Evolutionary conservation across 1,140 invertebrate species (phyloP), one percentile per base, ranked within the genome.

Genomic region (Drosophila paulistorum): DNA sequence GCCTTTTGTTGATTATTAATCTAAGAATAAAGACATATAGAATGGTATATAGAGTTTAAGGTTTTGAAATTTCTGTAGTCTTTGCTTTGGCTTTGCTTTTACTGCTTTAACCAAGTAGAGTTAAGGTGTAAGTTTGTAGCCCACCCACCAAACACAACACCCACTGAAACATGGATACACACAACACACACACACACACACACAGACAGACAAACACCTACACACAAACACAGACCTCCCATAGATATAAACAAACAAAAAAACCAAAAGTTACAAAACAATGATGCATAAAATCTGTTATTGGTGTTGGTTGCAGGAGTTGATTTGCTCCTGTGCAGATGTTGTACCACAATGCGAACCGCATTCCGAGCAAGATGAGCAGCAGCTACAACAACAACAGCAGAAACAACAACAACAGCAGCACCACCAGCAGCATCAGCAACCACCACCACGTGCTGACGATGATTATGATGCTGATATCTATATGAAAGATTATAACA

Each of bases 311-410:
- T 96, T 96, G 94, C 95, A 96, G 96, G 95, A 94, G 92, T 93
- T 93, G 92, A 94, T 96, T 93, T 96, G 95, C 94, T 94, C 94
- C 93, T 94, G 95, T 93, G 94, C 95, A 90, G 95, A 96, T 93
- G 94, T 95, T 91, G 93, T 95, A 93, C 93, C 92, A 91, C 90
- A 77, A 67, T 67, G 54, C 68, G 81, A 82, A 61, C 35, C 33
- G 39, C 35, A 54, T 33, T 7, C 33, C 17, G 14, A 17, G 17
- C 59, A 61, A 51, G 17, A 51, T 20, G 45, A 51, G 42, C n/a
- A 7, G 14, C 42, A 45, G n/a, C 45, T 51, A n/a, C 59, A 35
- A n/a, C 59, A 42, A 10, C 59, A 61, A n/a, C 74, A 45, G 59
- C 74, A 45, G 59, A 71, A 81, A 33, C 66, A 77, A 69, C 77